Evolutionary conservation across 2,797 vertebrate species (phyloP).

Genomic region (Valencia hispanica): DNA sequence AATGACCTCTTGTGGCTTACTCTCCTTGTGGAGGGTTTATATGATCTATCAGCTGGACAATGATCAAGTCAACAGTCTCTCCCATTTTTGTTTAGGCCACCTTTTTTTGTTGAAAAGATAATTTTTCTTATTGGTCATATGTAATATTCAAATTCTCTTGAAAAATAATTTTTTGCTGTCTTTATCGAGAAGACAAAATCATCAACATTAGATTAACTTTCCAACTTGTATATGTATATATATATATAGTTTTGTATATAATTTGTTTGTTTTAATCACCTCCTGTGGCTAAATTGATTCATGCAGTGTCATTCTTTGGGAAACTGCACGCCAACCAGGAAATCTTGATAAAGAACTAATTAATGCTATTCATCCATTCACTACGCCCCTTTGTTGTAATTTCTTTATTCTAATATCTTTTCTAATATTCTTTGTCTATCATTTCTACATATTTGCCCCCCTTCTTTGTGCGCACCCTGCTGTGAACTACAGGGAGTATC

Average conservation of each 20-base stretch:
- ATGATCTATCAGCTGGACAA: not conserved
- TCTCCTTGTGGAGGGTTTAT: not conserved
- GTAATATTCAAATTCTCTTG: too few species aligned
- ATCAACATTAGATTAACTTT: too few species aligned
- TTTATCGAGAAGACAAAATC: too few species aligned
- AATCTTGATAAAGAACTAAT: conserved; percentile 63
- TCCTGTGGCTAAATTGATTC: conserved; percentile 56
- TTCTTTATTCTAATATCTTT: conserved; percentile 51
- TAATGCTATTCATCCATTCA: conserved; percentile 56
- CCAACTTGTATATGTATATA: not conserved
- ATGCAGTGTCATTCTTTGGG: conserved; percentile 52
- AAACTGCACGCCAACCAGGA: conserved; percentile 59
- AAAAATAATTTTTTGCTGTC: too few species aligned
- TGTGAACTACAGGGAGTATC: conserved; percentile 75
- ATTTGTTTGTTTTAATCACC: conserved; percentile 42
- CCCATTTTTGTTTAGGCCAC: too few species aligned
- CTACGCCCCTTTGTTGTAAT: conserved; percentile 51
- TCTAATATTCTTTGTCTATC: conserved; percentile 75
- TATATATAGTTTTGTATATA: conserved; percentile 5
- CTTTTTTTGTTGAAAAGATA: too few species aligned
- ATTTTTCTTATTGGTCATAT: too few species aligned
- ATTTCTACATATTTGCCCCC: conserved; percentile 74
- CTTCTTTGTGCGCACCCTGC: conserved; percentile 34
- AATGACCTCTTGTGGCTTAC: not conserved
- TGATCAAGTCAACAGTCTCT: not conserved